These are phyloP conservation scores for Ditylenchus weischeri DNA, from an alignment of 2,888 invertebrate genomes.

Conservation along the genomic window DNA sequence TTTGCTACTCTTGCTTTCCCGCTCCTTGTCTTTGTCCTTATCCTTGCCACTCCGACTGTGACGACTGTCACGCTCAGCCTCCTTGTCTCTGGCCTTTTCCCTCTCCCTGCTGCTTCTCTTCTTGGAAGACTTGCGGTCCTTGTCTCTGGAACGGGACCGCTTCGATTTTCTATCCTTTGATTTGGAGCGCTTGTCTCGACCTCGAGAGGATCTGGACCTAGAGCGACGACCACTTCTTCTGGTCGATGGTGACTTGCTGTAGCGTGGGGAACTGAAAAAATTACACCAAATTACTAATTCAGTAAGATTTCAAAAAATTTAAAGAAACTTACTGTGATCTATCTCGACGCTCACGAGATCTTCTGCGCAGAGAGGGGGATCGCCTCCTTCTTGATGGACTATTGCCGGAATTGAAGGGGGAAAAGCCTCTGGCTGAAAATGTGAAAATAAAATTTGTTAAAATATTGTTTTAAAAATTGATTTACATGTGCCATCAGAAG, in stretches of 20 bases:
- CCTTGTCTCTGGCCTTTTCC: slow-evolving; percentile 34
- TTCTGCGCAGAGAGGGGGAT: slow-evolving; percentile 33
- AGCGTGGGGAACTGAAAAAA: slow-evolving; percentile 15
- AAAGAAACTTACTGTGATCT: slow-evolving; percentile 8
- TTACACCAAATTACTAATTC: not conserved
- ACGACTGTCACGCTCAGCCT: slow-evolving; percentile 28
- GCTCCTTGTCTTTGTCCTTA: slow-evolving; percentile 36
- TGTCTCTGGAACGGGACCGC: slow-evolving; percentile 23
- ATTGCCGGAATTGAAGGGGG: slow-evolving; percentile 5
- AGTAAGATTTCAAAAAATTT: slow-evolving; percentile 5
- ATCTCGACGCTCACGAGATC: slow-evolving; percentile 27
- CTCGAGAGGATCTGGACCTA: slow-evolving; percentile 16
- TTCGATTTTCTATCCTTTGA: slow-evolving; percentile 5
- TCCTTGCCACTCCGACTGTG: slow-evolving; percentile 22
- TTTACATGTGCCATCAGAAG: not conserved
- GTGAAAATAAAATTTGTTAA: no score
- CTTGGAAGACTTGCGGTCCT: not conserved
- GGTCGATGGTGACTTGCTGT: slow-evolving; percentile 22
- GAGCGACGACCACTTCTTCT: slow-evolving; percentile 18
- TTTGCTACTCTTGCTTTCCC: slow-evolving; percentile 23
- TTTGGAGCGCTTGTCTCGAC: slow-evolving; percentile 18
- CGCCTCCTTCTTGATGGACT: slow-evolving; percentile 29
- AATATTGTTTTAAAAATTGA: no score
- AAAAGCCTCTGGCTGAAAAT: slow-evolving; percentile 21
- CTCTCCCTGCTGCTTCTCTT: slow-evolving; percentile 28